Conservation (phyloP, 2,888 invertebrate species). For the Clunio marinus region DNA sequence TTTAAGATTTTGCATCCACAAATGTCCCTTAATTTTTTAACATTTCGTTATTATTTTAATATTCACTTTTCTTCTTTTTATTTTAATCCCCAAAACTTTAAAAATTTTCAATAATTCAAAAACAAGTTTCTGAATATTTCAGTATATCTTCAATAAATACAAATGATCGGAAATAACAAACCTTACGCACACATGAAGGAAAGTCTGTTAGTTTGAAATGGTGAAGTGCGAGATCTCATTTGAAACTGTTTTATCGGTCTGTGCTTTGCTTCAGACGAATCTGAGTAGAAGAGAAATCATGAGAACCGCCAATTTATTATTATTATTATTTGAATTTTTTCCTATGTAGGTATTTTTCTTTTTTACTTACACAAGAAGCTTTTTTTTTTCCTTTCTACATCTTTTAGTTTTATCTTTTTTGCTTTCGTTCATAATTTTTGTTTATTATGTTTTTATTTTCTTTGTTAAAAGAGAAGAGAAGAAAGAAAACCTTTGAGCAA, state of each 20-base stretch:
- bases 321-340: constrained; percentile 30
- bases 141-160: constrained; percentile 1
- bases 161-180: constrained; percentile 11
- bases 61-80: not conserved
- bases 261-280: constrained; percentile 25
- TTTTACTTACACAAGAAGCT: not conserved
- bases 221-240: not conserved
- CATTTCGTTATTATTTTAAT: not conserved
- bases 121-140: constrained; percentile 2
- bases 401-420: constrained; percentile 26
- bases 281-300: constrained; percentile 32
- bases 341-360: constrained; percentile 16
- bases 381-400: constrained; percentile 8
- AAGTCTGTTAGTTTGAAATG: not conserved
- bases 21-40: too few relatives aligned
- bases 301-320: constrained; percentile 38
- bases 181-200: not conserved
- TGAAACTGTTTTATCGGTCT: constrained; percentile 22
- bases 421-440: constrained; percentile 17
- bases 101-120: constrained; percentile 5
- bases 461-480: not conserved
- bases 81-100: too few relatives aligned
- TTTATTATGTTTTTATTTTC: constrained; percentile 11
- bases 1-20: too few relatives aligned
- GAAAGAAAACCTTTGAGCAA: not conserved